Evolutionary conservation across 1,140 invertebrate genomes (phyloP).

Genomic region (Bombus waltoni): DNA sequence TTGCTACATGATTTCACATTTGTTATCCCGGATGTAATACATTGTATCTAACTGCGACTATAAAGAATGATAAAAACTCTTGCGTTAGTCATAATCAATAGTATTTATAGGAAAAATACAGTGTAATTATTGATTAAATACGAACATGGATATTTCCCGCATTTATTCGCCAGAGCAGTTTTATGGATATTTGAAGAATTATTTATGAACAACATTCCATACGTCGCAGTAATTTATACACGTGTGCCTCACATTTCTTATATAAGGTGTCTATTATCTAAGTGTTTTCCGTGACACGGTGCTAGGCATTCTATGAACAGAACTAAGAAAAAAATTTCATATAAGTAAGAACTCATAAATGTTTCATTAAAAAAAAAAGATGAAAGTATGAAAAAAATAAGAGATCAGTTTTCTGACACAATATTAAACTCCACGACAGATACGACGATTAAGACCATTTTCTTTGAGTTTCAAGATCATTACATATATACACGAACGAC

Average conservation of each 20-base stretch:
- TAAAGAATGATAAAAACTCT: no score
- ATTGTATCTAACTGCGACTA: neutral
- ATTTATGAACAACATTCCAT: neutral
- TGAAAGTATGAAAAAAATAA: no score
- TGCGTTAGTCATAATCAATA: neutral
- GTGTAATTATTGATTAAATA: no score
- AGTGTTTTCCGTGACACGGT: neutral
- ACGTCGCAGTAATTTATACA: neutral
- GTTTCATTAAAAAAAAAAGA: no score
- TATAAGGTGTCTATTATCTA: neutral
- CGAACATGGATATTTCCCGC: neutral
- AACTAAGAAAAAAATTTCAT: neutral
- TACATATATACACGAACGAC: no score
- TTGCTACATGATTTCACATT: neutral
- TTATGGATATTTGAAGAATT: neutral
- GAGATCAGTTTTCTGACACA: no score
- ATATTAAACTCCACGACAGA: no score
- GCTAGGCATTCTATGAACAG: neutral
- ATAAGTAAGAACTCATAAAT: neutral
- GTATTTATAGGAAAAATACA: neutral
- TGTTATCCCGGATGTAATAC: neutral
- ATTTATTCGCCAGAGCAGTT: neutral
- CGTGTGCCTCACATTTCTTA: neutral
- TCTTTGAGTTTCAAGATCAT: no score
- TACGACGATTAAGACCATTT: no score